Base-by-base conservation (phyloP, 2,888 invertebrate genomes). In the Diachrysia chrysitis region DNA sequence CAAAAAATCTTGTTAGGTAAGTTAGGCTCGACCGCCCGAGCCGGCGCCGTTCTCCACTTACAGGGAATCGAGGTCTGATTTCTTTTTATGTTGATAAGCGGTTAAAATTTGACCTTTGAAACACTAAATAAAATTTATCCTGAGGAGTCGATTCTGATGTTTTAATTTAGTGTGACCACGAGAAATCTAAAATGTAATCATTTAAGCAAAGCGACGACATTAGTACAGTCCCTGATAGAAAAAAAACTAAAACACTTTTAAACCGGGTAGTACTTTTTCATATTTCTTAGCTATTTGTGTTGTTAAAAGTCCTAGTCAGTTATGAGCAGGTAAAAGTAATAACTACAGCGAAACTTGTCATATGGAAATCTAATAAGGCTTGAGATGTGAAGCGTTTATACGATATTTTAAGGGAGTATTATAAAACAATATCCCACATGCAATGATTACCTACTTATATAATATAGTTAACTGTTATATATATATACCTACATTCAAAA, bases 271-370 rank as follows among this genome's bases (percentile, higher is more conserved):
- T 54, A 71, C 60, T 63, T 70, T 58, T 63, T 54, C 54, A 71
- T 66, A 54, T 66, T 63, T 14, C 35, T 19, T 63, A 61, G 54
- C 63, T 58, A 63, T 76, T 71, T 71, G 73, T 53, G 51, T 60
- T 73, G 46, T 56, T n/a, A 55, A 60, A 32, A 66, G 58, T 51
- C 51, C 71, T 32, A 63, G 32, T 62, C 59, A 58, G 62, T 58
- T 63, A 76, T 61, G n/a, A n/a, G n/a, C n/a, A n/a, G n/a, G n/a
- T n/a, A n/a, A 53, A 53, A 23, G 23, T 23, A 53, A 53, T 14
- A 10, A 42, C 61, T 25, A 54, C n/a, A 25, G 10, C 19, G 9
- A 35, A 42, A 60, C 72, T 63, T 66, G 76, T 74, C 58, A 66
- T 53, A 61, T 53, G 21, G 46, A 63, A 60, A 56, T 63, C 58